Base-by-base conservation (phyloP, 2,888 invertebrate genomes). In the Lepidonotus clava region DNA sequence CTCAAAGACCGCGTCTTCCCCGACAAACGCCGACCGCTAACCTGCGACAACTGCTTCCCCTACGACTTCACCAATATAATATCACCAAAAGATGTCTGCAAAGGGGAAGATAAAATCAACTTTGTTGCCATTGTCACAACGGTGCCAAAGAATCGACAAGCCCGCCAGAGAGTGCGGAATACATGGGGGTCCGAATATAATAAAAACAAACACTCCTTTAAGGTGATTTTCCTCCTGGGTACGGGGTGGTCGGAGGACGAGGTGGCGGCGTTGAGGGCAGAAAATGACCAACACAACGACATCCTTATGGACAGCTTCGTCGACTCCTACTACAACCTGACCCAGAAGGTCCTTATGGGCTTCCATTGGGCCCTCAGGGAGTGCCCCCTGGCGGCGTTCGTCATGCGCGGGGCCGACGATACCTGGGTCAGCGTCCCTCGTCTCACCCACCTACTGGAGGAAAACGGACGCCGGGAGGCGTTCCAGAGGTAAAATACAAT, bases 261-360 rank as follows among this genome's bases (percentile, higher is more conserved):
- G 28, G 32, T 41, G 21, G 34, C 8, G 2, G 4, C 4, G 41
- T 18, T 80, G 18, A 18, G 24, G 46, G 6, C n/a, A 1, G 80
- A 80, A 34, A 80, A 28, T 41, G 8, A 46, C 11, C 1, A 46
- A 24, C 46, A 80, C 51, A 51, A 51, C 28, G 80, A 80, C 21
- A 80, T 80, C 1, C 46, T 80, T 5, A 41, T 46, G 80, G 80
- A 80, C 21, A 28, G 28, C 28, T 80, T 46, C 46, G 34, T 46
- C 6, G 80, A 80, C 28, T 46, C 28, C 28, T 80, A 80, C 32
- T 80, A 46, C 28, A 80, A 80, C 46, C 80, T 80, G 1, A 80
- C 80, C 14, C 80, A 80, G 28, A 80, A 80, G 51, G 80, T 80
- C 21, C 41, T 80, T 0, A 80, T 41, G 41, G 80, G 80, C 6